phyloP scores from a whole-genome alignment of 2,113 vertebrate genomes.

The Heteronetta atricapilla region DNA sequence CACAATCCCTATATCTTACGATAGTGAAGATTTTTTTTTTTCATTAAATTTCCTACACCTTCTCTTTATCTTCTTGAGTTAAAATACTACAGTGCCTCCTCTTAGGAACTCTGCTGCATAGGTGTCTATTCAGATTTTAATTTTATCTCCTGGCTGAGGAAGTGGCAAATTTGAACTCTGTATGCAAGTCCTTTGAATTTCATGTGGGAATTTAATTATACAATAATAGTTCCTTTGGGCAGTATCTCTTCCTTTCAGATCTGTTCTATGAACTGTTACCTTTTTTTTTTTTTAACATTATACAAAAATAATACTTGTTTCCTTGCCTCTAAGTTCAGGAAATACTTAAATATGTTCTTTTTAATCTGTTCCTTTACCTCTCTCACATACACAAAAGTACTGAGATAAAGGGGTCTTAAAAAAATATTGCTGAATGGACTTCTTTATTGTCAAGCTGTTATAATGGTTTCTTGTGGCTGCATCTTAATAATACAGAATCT shows the following conservation, averaged over 20 bases:
- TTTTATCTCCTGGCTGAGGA: not conserved
- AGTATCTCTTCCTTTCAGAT: not conserved
- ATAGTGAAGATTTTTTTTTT: not conserved
- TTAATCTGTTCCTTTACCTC: not conserved
- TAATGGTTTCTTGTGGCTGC: not conserved
- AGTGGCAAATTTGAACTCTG: not conserved
- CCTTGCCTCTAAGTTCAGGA: not conserved
- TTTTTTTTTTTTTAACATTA: not conserved
- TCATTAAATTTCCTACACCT: not conserved
- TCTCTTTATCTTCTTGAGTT: not conserved
- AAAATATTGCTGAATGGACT: not conserved
- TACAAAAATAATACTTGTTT: not conserved
- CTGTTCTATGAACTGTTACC: not conserved
- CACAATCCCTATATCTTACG: not conserved
- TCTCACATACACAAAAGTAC: not conserved
- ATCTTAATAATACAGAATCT: not conserved
- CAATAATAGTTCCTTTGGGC: not conserved
- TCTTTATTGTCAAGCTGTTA: not conserved
- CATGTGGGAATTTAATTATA: not conserved
- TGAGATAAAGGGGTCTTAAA: not conserved
- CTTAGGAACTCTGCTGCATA: not conserved
- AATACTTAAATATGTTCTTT: not conserved
- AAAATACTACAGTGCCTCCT: not conserved
- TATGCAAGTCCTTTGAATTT: not conserved
- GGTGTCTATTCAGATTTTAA: not conserved